Percentiles rank a stretch among this genome's conserved stretches.
Conservation (phyloP, 92 coral and sea anemone genomes). For the Porites cylindrica region DNA sequence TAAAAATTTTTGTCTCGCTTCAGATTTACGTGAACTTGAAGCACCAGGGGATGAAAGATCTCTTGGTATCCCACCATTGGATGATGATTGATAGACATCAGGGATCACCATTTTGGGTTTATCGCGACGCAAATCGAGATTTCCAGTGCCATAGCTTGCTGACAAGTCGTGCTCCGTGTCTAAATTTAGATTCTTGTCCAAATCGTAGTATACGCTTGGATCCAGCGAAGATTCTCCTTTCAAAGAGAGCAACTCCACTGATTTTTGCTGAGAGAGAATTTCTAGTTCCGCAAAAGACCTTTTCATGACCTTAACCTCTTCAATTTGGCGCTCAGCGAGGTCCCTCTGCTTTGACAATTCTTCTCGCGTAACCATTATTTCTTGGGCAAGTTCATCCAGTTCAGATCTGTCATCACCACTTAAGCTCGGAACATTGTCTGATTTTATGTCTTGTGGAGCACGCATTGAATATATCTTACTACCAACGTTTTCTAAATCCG, state of each 20-base stretch:
- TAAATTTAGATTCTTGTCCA: conserved; percentile 67
- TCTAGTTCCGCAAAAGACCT: conserved; percentile 67
- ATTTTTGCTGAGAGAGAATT: conserved; percentile 46
- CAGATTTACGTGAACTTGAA: conserved; percentile 10
- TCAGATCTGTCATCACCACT: not conserved
- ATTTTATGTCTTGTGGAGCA: conserved; percentile 33
- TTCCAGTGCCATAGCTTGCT: not conserved
- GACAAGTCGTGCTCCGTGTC: conserved; percentile 39
- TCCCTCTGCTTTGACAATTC: conserved; percentile 71
- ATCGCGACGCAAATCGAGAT: not conserved
- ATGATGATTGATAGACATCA: not conserved
- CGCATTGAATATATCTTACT: conserved; percentile 58
- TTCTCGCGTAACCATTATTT: conserved; percentile 31
- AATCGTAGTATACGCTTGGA: conserved; percentile 57
- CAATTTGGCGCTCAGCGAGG: conserved; percentile 61
- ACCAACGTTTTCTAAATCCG: conserved; percentile 74
- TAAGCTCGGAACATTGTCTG: conserved; percentile 12
- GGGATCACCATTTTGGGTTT: conserved; percentile 20
- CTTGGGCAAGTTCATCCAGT: conserved; percentile 48
- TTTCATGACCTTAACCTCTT: conserved; percentile 57
- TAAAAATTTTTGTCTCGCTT: conserved; percentile 6
- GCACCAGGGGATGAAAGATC: conserved; percentile 19
- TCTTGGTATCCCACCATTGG: conserved; percentile 35
- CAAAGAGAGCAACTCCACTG: conserved; percentile 35
- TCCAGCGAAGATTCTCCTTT: conserved; percentile 49